phyloP scores from a whole-genome alignment of 2,113 vertebrate species.

The Illadopsis cleaveri region DNA sequence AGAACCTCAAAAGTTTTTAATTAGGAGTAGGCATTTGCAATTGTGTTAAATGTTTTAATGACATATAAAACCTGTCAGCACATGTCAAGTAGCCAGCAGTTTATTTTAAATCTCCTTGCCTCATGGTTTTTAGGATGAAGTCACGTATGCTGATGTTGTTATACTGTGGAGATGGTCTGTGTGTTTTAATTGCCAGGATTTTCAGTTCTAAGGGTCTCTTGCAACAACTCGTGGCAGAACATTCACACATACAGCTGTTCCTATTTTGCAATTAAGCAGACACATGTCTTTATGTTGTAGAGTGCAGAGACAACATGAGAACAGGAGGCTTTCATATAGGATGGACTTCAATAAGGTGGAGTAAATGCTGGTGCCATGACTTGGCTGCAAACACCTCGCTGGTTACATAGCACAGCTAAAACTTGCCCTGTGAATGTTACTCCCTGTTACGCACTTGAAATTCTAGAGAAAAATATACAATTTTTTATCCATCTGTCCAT shows the following conservation, averaged over 20 bases:
- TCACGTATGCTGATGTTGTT: not conserved
- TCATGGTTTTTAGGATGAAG: not conserved
- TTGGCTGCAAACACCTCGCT: not conserved
- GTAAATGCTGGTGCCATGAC: not conserved
- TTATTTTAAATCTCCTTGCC: not conserved
- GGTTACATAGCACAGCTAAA: not conserved
- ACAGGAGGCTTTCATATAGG: not conserved
- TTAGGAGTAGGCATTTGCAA: not conserved
- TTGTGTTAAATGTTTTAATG: constrained; percentile 17
- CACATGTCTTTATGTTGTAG: not conserved
- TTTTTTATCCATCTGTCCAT: not conserved
- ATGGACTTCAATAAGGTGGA: not conserved
- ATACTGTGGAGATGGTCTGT: not conserved
- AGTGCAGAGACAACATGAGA: too few species aligned
- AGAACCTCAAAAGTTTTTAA: not conserved
- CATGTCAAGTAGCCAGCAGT: not conserved
- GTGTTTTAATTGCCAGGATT: not conserved
- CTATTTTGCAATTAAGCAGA: not conserved
- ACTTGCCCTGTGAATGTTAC: not conserved
- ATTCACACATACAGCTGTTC: rapidly evolving
- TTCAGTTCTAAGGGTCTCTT: not conserved
- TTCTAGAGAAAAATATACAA: not conserved
- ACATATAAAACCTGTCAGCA: not conserved
- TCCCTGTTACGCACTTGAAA: not conserved
- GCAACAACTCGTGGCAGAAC: not conserved